Base-by-base conservation (phyloP, 92 coral and sea anemone genomes). In the Actinostola sp. region DNA sequence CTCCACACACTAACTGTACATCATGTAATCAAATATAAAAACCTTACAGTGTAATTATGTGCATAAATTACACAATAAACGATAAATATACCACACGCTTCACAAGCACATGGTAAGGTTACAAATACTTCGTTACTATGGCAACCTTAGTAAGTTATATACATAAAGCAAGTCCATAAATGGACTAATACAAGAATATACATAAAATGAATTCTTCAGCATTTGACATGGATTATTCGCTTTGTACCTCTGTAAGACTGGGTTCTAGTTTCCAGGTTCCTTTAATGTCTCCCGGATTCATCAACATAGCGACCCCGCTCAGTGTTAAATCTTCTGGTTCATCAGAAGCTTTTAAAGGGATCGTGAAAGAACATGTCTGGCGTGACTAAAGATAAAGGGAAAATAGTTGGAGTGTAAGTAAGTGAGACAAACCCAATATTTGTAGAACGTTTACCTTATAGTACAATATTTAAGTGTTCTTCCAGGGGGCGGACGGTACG, bases 181-280 rank as follows among this genome's bases (percentile, higher is more conserved):
- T 20, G 31, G 59, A 20, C 6, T 12, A 41, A 10, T 36, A 61
- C 66, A 65, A 28, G 50, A 65, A 0, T 26, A 10, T 23, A 39
- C 20, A 23, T 25, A 38, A 62, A 32, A 62, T 49, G 44, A 19
- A 17, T 56, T 56, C 0, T 16, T 27, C 43, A 23, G 19, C 17
- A 59, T 32, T 25, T 12, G 24, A 36, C 16, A 13, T 0, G 9
- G 5, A 1, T n/a, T 59, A 59, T 31, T 33, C 65, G 9, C 19
- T 20, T 3, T 29, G 54, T 66, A 7, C 19, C 24, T 66, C 59
- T 21, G 59, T 16, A 25, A 50, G 49, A 30, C 61, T 71, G 14
- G 84, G 87, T 28, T 82, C 56, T 75, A 90, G 77, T 82, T 90
- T 88, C 97, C 98, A 91, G 42, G 97, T 82, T 63, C 78, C 81